These are phyloP conservation scores for Dysidea cf. avara DNA, from an alignment of 37 sponge, comb jelly and placozoan species.

Conservation along the genomic window DNA sequence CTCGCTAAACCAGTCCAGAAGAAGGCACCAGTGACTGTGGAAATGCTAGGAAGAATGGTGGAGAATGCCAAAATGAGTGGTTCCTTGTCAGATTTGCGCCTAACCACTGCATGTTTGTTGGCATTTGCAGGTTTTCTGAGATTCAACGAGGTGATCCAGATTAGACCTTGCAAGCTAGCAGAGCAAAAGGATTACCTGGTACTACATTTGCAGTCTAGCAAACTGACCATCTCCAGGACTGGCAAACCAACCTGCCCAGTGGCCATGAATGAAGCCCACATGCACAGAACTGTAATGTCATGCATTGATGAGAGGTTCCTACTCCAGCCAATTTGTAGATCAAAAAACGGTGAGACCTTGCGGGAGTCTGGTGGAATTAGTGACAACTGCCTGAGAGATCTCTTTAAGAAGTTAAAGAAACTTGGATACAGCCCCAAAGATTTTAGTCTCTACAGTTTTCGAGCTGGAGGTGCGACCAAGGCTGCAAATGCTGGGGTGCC, in stretches of 20 bases:
- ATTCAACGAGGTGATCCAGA: neutral
- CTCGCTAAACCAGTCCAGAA: neutral
- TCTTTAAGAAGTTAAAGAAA: no score
- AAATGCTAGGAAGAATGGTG: slow-evolving; percentile 3
- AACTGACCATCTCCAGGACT: neutral
- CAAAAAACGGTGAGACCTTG: no score
- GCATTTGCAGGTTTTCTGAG: neutral
- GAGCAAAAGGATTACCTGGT: neutral
- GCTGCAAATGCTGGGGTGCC: no score
- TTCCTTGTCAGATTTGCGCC: no score
- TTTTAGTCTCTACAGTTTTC: no score
- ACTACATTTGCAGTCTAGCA: slow-evolving; percentile 8
- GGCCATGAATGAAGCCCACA: slow-evolving; percentile 2
- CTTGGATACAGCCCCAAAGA: no score
- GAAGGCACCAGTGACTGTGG: slow-evolving; percentile 7
- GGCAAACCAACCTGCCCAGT: slow-evolving; percentile 4
- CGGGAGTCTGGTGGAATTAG: no score
- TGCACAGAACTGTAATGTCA: no score
- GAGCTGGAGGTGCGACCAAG: no score
- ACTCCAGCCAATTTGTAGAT: no score
- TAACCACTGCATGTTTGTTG: slow-evolving; percentile 1
- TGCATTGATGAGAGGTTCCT: no score
- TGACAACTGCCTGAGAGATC: no score
- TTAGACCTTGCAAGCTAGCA: neutral
- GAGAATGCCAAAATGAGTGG: neutral